Evolutionary conservation across 2,113 vertebrate genomes (phyloP).

Genomic region (Elgaria multicarinata): DNA sequence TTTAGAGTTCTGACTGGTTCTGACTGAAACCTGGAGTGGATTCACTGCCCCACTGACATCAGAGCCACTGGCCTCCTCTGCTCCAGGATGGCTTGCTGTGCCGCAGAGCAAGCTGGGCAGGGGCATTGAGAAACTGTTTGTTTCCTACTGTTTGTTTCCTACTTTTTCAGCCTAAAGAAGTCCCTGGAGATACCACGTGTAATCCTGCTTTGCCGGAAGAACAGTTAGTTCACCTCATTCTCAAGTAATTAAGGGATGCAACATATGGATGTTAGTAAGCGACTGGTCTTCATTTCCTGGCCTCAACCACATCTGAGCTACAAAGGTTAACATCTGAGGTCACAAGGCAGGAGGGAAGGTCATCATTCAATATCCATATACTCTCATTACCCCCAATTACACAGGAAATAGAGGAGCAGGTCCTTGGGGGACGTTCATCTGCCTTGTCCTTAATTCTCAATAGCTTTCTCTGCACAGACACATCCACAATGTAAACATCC

Average conservation of each 20-base stretch:
- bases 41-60: no score
- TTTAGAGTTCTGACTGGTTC: no score
- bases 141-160: no score
- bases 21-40: no score
- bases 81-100: neutral
- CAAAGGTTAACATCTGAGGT: constrained; percentile 15
- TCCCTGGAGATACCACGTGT: neutral
- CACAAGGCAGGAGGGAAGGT: neutral
- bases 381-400: constrained; percentile 6
- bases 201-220: neutral
- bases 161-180: neutral
- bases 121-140: neutral
- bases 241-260: constrained; percentile 7
- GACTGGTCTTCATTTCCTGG: neutral
- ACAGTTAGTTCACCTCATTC: neutral
- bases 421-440: neutral
- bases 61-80: no score
- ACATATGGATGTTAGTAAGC: constrained; percentile 1
- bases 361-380: neutral
- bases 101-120: neutral
- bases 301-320: neutral
- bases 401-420: constrained; percentile 12
- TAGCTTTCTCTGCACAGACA: neutral
- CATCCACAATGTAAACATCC: neutral
- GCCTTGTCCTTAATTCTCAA: neutral